A percentile compares a stretch with the other conserved stretches of the same genome.
phyloP scores from a whole-genome alignment of 1,140 invertebrate genomes.

The Helicoverpa armigera region DNA sequence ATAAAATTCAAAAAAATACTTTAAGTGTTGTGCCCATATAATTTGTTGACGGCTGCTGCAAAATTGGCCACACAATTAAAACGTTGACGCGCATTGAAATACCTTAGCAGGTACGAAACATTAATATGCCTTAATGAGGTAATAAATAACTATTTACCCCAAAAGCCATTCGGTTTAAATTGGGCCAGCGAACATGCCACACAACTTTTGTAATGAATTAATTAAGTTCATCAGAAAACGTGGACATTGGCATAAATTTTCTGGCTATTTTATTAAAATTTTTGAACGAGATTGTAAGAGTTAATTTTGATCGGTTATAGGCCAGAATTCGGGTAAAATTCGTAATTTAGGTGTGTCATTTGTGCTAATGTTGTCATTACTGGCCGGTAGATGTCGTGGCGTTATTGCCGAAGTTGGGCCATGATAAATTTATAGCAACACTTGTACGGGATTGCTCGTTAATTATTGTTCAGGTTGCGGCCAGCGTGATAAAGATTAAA shows the following conservation, averaged over 20 bases:
- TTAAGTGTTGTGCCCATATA: not conserved
- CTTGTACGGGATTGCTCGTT: constrained; percentile 37
- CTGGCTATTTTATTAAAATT: constrained; percentile 74
- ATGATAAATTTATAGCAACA: constrained; percentile 46
- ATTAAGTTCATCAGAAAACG: constrained; percentile 62
- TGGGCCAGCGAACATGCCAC: constrained; percentile 56
- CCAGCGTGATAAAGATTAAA: constrained; percentile 12
- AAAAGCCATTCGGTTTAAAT: constrained; percentile 59
- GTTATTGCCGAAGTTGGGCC: constrained; percentile 59
- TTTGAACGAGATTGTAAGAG: constrained; percentile 62
- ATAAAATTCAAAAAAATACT: not conserved
- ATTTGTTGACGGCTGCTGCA: not conserved
- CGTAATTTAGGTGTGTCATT: constrained; percentile 66
- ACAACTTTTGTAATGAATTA: constrained; percentile 72
- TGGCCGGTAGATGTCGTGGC: constrained; percentile 53
- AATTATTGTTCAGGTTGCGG: constrained; percentile 20
- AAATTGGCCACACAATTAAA: not conserved
- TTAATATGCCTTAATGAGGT: constrained; percentile 55
- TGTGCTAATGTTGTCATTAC: constrained; percentile 71
- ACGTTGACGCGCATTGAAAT: constrained; percentile 4
- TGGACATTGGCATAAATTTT: constrained; percentile 65
- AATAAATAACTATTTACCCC: constrained; percentile 66
- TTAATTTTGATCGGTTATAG: constrained; percentile 67
- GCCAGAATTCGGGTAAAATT: constrained; percentile 51
- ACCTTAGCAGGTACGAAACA: constrained; percentile 25